Conservation (phyloP, 1,140 invertebrate species). For the Brachionus sp. region DNA sequence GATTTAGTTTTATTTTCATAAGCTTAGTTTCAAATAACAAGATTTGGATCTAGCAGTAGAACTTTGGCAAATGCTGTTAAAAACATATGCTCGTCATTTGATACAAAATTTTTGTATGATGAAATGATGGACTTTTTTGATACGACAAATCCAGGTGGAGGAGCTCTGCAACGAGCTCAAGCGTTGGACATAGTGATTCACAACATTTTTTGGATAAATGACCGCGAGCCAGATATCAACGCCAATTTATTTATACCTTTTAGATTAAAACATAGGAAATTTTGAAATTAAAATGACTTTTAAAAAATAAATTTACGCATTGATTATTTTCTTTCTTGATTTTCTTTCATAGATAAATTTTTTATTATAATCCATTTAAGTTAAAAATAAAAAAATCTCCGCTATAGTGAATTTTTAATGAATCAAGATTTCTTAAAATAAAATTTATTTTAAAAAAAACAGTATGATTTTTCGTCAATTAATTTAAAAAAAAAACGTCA, state of each 20-base stretch:
- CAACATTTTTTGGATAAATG: conserved; percentile 37
- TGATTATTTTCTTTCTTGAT: too few species aligned
- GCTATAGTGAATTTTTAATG: too few species aligned
- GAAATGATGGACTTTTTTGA: conserved; percentile 28
- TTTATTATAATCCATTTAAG: too few species aligned
- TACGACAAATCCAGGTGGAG: neutral
- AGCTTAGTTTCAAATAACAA: neutral
- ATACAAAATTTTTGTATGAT: neutral
- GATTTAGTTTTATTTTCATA: neutral
- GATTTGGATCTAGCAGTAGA: conserved; percentile 22
- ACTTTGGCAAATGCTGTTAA: conserved; percentile 35
- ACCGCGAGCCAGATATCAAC: neutral
- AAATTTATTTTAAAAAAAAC: too few species aligned
- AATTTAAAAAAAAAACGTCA: too few species aligned
- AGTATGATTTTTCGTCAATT: too few species aligned
- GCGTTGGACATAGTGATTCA: conserved; percentile 21
- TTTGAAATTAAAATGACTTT: too few species aligned
- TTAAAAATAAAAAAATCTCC: too few species aligned
- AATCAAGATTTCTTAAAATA: too few species aligned
- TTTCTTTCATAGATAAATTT: too few species aligned
- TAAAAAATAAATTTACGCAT: too few species aligned
- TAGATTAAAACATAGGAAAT: neutral
- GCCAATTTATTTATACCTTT: neutral
- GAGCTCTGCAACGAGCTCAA: neutral
- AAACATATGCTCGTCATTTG: conserved; percentile 34